Conservation (phyloP, 35 echinoderm and acorn worm species). For the Apostichopus californicus region DNA sequence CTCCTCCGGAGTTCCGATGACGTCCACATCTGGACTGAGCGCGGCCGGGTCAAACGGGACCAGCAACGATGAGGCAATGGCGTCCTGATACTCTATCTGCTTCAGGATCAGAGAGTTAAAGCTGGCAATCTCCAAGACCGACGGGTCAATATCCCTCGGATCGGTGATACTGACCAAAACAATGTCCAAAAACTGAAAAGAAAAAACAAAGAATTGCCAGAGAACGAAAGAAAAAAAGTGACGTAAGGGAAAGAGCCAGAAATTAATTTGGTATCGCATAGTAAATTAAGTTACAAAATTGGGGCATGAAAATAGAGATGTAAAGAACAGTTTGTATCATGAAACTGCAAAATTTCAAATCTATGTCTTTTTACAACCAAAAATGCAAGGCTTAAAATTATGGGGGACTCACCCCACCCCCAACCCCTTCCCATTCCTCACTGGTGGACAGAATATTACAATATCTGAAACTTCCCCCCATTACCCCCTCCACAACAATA, state of each 20-base stretch:
- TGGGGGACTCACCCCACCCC: too few relatives aligned
- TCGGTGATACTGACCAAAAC: not conserved
- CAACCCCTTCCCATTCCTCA: too few relatives aligned
- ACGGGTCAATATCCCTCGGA: not conserved
- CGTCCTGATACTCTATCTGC: not conserved
- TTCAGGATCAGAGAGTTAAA: not conserved
- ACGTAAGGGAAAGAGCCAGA: not conserved
- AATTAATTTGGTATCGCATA: too few relatives aligned
- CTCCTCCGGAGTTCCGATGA: slow-evolving; percentile 18
- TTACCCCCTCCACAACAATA: too few relatives aligned
- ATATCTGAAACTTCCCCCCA: too few relatives aligned
- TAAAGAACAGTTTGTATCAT: too few relatives aligned
- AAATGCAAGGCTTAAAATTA: too few relatives aligned
- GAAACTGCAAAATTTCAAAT: too few relatives aligned
- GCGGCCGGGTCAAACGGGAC: not conserved
- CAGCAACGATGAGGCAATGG: not conserved
- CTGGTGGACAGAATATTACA: too few relatives aligned
- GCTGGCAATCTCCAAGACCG: not conserved
- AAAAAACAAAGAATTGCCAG: not conserved
- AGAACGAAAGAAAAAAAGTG: not conserved
- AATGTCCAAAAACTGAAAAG: slow-evolving; percentile 5
- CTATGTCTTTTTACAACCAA: too few relatives aligned
- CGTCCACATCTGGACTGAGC: not conserved
- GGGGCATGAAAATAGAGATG: too few relatives aligned
- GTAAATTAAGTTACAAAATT: too few relatives aligned